Percentiles rank a stretch among this genome's conserved stretches.
These are phyloP conservation scores for Holothuria glaberrima DNA, from an alignment of 35 echinoderm and acorn worm species.

Conservation along the genomic window DNA sequence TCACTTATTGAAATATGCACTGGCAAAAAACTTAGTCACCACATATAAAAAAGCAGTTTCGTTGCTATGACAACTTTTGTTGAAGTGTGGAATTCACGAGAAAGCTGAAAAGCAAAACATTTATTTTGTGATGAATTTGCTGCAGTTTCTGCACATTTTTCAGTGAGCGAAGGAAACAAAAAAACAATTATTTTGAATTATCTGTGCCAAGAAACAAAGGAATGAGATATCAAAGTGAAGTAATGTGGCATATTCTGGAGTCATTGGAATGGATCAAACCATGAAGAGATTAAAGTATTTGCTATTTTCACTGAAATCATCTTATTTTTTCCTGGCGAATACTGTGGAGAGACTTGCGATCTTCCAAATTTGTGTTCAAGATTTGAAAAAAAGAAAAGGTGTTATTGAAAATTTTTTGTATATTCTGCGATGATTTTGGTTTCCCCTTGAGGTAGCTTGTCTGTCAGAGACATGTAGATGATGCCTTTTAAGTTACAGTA, in stretches of 20 bases:
- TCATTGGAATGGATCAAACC: background rate
- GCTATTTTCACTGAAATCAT: slow-evolving; percentile 33
- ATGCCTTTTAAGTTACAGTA: slow-evolving; percentile 38
- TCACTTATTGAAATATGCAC: background rate
- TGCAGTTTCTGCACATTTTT: background rate
- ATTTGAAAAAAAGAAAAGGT: background rate
- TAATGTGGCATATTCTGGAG: background rate
- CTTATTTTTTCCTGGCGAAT: background rate
- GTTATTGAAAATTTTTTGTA: background rate
- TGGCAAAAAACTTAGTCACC: slow-evolving; percentile 1
- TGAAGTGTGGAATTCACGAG: background rate
- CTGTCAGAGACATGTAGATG: background rate
- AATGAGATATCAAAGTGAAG: background rate
- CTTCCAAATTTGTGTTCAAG: background rate
- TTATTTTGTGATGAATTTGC: background rate
- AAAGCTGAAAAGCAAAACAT: background rate
- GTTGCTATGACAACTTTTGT: background rate
- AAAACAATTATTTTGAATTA: background rate
- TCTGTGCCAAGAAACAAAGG: background rate
- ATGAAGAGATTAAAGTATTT: background rate
- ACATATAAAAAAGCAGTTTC: background rate
- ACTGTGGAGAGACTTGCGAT: background rate
- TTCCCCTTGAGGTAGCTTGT: background rate
- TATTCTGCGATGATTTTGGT: slow-evolving; percentile 21
- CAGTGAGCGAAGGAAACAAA: background rate